These are phyloP conservation scores for Anguilla obscura DNA, from an alignment of 2,797 vertebrate genomes.

Conservation along the genomic window DNA sequence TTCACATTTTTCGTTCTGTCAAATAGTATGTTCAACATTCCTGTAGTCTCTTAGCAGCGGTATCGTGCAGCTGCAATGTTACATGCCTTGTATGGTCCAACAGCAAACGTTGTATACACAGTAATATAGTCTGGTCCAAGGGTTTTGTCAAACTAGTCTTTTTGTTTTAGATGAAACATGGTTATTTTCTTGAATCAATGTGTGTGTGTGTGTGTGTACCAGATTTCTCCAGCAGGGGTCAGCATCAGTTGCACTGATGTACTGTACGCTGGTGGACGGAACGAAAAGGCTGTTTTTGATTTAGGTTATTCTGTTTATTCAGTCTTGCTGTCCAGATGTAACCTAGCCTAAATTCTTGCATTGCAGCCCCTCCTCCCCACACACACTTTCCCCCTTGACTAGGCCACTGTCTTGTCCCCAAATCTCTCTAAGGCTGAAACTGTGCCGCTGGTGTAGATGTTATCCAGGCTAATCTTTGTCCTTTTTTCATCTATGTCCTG, in stretches of 20 bases:
- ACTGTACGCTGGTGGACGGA: not conserved
- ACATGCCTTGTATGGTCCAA: not conserved
- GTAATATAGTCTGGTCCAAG: not conserved
- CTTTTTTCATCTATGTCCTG: not conserved
- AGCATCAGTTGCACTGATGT: slow-evolving; percentile 24
- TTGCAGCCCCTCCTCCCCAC: not conserved
- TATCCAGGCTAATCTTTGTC: not conserved
- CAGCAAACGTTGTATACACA: too few species aligned
- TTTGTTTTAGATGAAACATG: not conserved
- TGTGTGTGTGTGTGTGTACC: slow-evolving; percentile 18
- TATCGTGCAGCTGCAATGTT: not conserved
- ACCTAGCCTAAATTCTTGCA: slow-evolving; percentile 18
- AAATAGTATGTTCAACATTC: not conserved
- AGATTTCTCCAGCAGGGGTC: slow-evolving; percentile 40
- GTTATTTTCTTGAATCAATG: not conserved
- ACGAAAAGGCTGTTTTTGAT: slow-evolving; percentile 41
- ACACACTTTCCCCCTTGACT: not conserved
- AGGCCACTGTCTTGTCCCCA: slow-evolving; percentile 14
- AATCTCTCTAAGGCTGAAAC: slow-evolving; percentile 9
- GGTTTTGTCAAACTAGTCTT: not conserved
- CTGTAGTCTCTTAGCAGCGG: not conserved
- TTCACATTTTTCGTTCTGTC: not conserved
- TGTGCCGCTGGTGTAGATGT: not conserved
- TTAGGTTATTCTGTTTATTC: slow-evolving; percentile 33
- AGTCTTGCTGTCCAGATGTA: slow-evolving; percentile 33